Evolutionary conservation across 2,113 vertebrate species (phyloP).

Genomic region (Choloepus hoffmanni): DNA sequence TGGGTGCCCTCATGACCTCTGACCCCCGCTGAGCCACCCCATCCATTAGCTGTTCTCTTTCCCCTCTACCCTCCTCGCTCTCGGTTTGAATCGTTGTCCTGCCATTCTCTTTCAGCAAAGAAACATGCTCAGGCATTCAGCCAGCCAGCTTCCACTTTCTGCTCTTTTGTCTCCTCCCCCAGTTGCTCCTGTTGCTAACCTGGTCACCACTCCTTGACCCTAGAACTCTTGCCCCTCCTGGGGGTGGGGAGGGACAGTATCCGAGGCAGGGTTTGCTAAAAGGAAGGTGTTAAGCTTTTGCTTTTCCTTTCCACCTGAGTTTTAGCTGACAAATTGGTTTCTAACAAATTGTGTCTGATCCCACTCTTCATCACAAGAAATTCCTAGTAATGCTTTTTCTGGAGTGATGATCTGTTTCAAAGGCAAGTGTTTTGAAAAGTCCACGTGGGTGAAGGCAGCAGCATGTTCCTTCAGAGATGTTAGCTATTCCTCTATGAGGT

Average conservation of each 20-base stretch:
- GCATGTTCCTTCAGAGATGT: not conserved
- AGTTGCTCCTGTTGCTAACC: constrained; percentile 90
- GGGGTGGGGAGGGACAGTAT: constrained; percentile 21
- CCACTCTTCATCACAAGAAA: constrained; percentile 63
- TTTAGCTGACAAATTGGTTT: constrained; percentile 77
- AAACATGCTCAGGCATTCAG: constrained; percentile 94
- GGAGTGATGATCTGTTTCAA: constrained; percentile 76
- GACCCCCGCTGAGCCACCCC: constrained; percentile 94
- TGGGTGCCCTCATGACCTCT: constrained; percentile 94
- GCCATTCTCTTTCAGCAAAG: constrained; percentile 92
- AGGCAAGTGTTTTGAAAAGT: constrained; percentile 80
- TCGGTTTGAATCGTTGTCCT: constrained; percentile 95
- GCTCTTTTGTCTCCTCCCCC: constrained; percentile 91
- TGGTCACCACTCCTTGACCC: constrained; percentile 93
- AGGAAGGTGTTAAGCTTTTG: constrained; percentile 77
- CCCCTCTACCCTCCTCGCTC: constrained; percentile 87
- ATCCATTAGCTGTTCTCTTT: constrained; percentile 90
- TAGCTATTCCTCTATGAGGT: not conserved
- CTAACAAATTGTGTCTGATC: constrained; percentile 82
- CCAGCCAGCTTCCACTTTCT: constrained; percentile 91
- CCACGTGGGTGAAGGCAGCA: not conserved
- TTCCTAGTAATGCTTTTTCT: constrained; percentile 72
- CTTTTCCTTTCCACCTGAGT: constrained; percentile 78
- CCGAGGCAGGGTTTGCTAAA: not conserved
- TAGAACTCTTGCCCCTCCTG: constrained; percentile 79